Evolutionary conservation across 1,140 invertebrate species (phyloP).

Genomic region (Probaryconus sp.): DNA sequence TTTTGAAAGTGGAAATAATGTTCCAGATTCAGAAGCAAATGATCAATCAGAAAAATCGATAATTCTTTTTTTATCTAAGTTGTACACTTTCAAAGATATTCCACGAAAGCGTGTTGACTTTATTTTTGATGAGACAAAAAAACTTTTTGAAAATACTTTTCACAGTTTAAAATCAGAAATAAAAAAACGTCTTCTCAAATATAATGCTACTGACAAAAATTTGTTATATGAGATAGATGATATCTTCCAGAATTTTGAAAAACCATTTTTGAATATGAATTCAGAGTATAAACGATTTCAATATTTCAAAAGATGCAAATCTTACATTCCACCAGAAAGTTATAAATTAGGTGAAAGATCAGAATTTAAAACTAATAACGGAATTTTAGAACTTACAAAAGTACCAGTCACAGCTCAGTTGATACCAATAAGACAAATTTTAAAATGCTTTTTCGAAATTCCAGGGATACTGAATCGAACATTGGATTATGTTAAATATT

Average conservation of each 20-base stretch:
- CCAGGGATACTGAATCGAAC: no score
- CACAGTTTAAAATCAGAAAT: neutral
- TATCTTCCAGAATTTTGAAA: neutral
- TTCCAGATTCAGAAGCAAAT: constrained; percentile 6
- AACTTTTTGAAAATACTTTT: constrained; percentile 1
- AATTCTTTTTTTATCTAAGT: neutral
- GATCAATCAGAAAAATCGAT: constrained; percentile 2
- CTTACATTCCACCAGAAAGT: constrained; percentile 8
- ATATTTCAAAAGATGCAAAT: constrained; percentile 1
- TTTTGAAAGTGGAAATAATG: neutral
- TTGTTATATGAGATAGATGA: neutral
- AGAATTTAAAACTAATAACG: no score
- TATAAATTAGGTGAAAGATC: neutral
- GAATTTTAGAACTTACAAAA: no score
- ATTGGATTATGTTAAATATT: no score
- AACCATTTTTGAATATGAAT: constrained; percentile 13
- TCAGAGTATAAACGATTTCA: constrained; percentile 9
- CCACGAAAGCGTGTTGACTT: constrained; percentile 13
- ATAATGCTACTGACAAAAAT: neutral
- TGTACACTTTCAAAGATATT: constrained; percentile 14
- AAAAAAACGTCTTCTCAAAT: neutral
- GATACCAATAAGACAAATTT: no score
- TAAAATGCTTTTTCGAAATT: no score
- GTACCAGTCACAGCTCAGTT: no score
- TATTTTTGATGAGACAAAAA: constrained; percentile 2